Evolutionary conservation across 2,888 invertebrate genomes (phyloP).

Genomic region (Erynnis tages): DNA sequence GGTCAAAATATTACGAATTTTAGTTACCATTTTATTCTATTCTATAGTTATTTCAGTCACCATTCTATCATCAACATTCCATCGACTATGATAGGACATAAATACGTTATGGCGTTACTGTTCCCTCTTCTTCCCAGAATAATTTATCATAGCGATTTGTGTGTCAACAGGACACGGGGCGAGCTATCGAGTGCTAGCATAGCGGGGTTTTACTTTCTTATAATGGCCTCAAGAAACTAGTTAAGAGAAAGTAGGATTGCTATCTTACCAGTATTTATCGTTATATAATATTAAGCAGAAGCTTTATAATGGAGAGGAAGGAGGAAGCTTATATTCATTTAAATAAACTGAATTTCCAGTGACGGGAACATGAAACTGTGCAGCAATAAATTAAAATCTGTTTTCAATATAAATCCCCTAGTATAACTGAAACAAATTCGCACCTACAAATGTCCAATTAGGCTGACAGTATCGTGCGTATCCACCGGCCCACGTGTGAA

Average conservation of each 20-base stretch:
- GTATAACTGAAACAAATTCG: slow-evolving; percentile 64
- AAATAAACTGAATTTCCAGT: slow-evolving; percentile 17
- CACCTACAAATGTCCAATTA: slow-evolving; percentile 71
- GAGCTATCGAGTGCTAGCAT: slow-evolving; percentile 60
- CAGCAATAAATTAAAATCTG: slow-evolving; percentile 20
- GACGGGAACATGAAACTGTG: slow-evolving; percentile 16
- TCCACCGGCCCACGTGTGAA: slow-evolving; percentile 73
- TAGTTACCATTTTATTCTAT: no score
- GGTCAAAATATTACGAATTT: no score
- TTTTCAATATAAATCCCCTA: slow-evolving; percentile 41
- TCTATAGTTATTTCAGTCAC: no score
- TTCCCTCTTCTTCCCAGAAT: slow-evolving; percentile 50
- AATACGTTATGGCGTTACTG: neutral
- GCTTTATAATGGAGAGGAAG: slow-evolving; percentile 4
- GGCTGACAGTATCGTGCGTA: slow-evolving; percentile 73
- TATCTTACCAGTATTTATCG: slow-evolving; percentile 65
- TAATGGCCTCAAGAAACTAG: slow-evolving; percentile 76
- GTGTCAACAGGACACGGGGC: slow-evolving; percentile 78
- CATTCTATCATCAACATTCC: no score
- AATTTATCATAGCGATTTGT: slow-evolving; percentile 70
- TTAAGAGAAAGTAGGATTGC: slow-evolving; percentile 79
- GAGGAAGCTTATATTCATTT: slow-evolving; percentile 11
- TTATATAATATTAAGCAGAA: slow-evolving; percentile 58
- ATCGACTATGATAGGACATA: no score
- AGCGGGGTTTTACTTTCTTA: slow-evolving; percentile 81